Evolutionary conservation across 2,888 invertebrate genomes (phyloP).

Genomic region (Pheosia gnoma): DNA sequence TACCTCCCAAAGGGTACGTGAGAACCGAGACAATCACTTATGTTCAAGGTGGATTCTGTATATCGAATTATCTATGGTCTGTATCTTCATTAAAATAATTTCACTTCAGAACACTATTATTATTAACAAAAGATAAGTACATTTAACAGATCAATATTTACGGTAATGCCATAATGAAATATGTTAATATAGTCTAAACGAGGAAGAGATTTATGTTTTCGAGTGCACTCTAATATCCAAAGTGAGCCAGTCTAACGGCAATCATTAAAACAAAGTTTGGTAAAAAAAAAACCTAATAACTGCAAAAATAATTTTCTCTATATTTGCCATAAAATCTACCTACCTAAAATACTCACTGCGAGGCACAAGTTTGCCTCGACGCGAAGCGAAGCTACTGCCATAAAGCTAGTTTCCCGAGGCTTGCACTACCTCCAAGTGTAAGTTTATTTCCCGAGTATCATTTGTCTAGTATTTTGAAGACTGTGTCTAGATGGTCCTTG

Average conservation of each 20-base stretch:
- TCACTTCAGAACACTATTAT: not conserved
- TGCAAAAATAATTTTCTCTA: too few relatives aligned
- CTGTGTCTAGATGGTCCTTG: conserved; percentile 74
- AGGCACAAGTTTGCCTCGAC: conserved; percentile 1
- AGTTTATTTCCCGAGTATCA: conserved; percentile 32
- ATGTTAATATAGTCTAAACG: too few relatives aligned
- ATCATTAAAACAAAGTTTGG: not conserved
- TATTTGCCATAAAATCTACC: not conserved
- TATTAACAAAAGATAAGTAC: not conserved
- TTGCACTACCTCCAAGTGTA: not conserved
- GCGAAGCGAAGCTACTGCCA: not conserved
- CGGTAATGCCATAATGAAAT: not conserved
- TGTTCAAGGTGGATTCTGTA: too few relatives aligned
- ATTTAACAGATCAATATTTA: not conserved
- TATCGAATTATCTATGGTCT: too few relatives aligned
- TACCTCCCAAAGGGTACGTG: too few relatives aligned
- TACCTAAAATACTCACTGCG: not conserved
- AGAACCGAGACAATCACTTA: not conserved
- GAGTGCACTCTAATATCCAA: not conserved
- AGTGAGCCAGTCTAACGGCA: not conserved
- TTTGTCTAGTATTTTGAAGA: conserved; percentile 62
- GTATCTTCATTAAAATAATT: not conserved
- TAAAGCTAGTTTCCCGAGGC: not conserved
- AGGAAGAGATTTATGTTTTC: not conserved
- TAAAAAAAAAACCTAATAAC: too few relatives aligned